Conservation (phyloP, 2,888 invertebrate species). For the Bedellia somnulentella region DNA sequence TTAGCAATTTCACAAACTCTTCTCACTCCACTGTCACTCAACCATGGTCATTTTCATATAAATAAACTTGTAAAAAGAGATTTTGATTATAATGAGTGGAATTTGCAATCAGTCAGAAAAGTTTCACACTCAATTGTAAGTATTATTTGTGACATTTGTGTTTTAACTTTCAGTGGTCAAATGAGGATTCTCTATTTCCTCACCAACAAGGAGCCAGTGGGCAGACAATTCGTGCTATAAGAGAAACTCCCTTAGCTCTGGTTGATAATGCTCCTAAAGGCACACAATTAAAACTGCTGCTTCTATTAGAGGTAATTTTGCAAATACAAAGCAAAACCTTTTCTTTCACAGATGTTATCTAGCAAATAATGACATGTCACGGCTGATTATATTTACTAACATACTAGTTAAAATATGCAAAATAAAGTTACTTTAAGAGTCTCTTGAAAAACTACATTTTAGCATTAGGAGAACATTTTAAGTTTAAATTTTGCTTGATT, state of each 20-base stretch:
- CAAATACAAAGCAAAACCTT: background rate
- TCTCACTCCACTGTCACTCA: background rate
- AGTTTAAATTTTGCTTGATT: background rate
- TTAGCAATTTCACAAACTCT: background rate
- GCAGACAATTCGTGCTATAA: slow-evolving; percentile 66
- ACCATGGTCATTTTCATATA: background rate
- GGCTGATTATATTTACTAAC: background rate
- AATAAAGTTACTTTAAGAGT: background rate
- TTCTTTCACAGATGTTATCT: slow-evolving; percentile 7
- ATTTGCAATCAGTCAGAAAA: background rate
- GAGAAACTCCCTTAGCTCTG: slow-evolving; percentile 65
- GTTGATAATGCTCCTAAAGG: slow-evolving; percentile 83
- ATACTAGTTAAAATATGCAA: background rate
- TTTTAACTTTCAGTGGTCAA: slow-evolving; percentile 35
- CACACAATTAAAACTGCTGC: slow-evolving; percentile 85
- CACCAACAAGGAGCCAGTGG: slow-evolving; percentile 56
- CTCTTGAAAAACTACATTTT: background rate
- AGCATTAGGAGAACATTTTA: background rate
- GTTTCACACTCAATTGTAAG: too few species aligned
- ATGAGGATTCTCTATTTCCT: slow-evolving; percentile 42
- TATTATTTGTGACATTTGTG: too few species aligned
- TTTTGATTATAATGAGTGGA: background rate
- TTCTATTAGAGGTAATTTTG: slow-evolving; percentile 69
- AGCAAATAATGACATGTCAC: background rate
- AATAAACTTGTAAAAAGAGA: background rate